Base-by-base conservation (phyloP, 2,797 vertebrate species). In the Sitta carolinensis region DNA sequence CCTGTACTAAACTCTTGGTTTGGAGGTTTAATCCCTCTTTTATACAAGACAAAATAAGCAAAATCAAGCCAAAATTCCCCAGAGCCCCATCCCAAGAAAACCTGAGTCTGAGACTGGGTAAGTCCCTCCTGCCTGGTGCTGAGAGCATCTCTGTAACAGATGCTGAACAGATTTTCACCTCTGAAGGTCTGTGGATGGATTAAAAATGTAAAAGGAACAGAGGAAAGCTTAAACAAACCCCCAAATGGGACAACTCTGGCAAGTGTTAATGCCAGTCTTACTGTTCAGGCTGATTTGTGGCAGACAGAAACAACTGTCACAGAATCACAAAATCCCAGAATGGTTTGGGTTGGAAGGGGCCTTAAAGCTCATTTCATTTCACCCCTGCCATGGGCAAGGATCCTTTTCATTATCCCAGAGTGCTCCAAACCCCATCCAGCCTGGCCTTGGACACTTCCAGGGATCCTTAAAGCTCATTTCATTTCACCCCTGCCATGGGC, bases 361-460 rank as follows among this genome's bases (percentile, higher is more conserved):
- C 6, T 50, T 7, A 21, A 69, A 43, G 36, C 36, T 36, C 36
- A 36, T 36, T 36, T 36, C 36, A 36, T 36, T 36, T 36, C 36
- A 36, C 36, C 2, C 20, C 21, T 61, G 47, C n/a, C 61, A 34
- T 6, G 47, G 14, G 6, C 40, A 68, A 32, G 36, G 19, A 63
- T 57, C 63, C 5, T 13, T 76, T 1, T 32, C 23, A 38, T 13
- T 4, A 0, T 0, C 16, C 70, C 7, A 62, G 57, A 32, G 0
- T 22, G 2, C 34, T 48, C 73, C 30, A 26, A 43, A 1, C 13
- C 12, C 19, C 0, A 0, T 32, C 66, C 75, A 76, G 0, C 23
- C 70, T 18, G 57, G 36, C 29, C 43, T 30, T 3, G 63, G 36
- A 3, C 32, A n/a, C 22, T 30, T 0, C 19, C 63, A 76, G 50